These are phyloP conservation scores for Pentalonia nigronervosa DNA, from an alignment of 1,140 invertebrate genomes.

Conservation along the genomic window DNA sequence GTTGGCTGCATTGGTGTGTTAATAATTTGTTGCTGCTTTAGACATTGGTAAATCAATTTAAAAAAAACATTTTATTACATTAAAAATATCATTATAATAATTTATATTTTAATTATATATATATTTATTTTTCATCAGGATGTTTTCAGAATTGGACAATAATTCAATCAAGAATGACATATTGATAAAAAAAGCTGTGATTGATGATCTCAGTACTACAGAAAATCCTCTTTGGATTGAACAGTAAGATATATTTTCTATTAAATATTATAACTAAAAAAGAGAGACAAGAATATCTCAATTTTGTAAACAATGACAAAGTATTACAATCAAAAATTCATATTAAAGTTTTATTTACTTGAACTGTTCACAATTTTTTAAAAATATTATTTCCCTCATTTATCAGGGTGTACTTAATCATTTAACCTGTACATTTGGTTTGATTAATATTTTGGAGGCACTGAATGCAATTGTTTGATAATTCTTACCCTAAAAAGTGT, in stretches of 20 bases:
- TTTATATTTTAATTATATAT: not conserved
- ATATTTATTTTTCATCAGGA: not conserved
- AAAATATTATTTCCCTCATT: not conserved
- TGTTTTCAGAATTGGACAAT: constrained; percentile 57
- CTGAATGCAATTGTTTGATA: not conserved
- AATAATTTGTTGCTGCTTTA: constrained; percentile 86
- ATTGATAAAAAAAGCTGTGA: constrained; percentile 81
- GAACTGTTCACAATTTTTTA: not conserved
- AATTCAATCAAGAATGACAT: constrained; percentile 74
- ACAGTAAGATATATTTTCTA: constrained; percentile 71
- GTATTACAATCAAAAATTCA: not conserved
- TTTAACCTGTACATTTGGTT: not conserved
- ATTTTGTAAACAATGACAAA: not conserved
- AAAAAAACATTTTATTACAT: not conserved
- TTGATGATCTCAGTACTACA: constrained; percentile 85
- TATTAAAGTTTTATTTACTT: not conserved
- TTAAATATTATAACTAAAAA: not conserved
- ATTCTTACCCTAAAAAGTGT: not conserved
- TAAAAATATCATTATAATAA: not conserved
- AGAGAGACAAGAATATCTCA: not conserved
- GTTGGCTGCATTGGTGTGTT: constrained; percentile 87
- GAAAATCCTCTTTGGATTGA: constrained; percentile 94
- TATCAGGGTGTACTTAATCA: not conserved
- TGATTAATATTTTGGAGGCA: not conserved
- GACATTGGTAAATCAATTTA: constrained; percentile 75